Base-by-base conservation (phyloP, 2,888 invertebrate species). In the Aporophyla nigra region DNA sequence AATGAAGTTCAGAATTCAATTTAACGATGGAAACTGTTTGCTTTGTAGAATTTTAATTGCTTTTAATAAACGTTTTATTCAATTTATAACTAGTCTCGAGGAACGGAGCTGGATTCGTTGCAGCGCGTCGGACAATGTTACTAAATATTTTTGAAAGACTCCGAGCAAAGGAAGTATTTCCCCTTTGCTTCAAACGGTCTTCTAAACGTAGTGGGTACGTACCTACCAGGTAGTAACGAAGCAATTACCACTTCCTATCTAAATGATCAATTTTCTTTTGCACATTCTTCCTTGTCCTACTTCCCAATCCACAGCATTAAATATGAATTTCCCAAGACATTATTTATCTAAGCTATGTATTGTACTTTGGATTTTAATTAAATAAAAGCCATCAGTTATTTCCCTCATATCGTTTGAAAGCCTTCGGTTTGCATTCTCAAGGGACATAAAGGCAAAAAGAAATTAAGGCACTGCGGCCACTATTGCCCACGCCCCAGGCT, bases 41-140 rank as follows among this genome's bases (percentile, higher is more conserved):
- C 81, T 89, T 84, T 84, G 82, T 78, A 81, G 69, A 84, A 82
- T 86, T 78, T 83, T 86, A 88, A 89, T 87, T 83, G 82, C 74
- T 88, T 86, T 84, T 86, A 86, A 86, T 87, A 87, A 90, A 88
- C 82, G 85, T 89, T 90, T 91, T 87, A 88, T 93, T 92, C 87
- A 91, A 91, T 93, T 92, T 92, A 88, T 85, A 80, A 85, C 85
- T 71, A 43, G 83, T 87, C 88, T 87, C 76, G 82, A 88, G 86
- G 78, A 75, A 75, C 61, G 43, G 65, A 76, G 83, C 16, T 73
- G 62, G 40, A 68, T 89, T 87, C 87, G 84, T 88, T 86, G 86
- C 79, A 78, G 80, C 68, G 70, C 58, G 10, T 76, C 56, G 63
- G 65, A 58, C 16, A 14, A 73, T 67, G 51, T 56, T 65, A 63